These are phyloP conservation scores for Melitaea cinxia DNA, from an alignment of 1,140 invertebrate species.

Conservation along the genomic window DNA sequence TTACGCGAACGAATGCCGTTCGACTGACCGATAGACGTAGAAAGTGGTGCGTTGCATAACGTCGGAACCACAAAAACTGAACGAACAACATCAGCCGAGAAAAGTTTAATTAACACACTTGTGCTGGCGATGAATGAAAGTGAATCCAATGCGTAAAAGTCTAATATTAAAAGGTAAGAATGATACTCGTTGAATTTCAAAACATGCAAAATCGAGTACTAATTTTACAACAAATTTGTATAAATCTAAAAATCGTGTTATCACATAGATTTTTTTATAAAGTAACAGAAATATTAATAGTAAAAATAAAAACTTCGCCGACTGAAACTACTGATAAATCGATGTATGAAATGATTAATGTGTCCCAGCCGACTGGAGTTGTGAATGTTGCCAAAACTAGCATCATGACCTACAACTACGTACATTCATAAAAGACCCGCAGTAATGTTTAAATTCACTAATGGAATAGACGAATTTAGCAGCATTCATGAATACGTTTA, in stretches of 20 bases:
- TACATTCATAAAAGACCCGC: constrained; percentile 1
- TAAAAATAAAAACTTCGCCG: too few relatives aligned
- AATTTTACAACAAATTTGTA: too few relatives aligned
- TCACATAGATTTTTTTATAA: too few relatives aligned
- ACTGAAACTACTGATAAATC: neutral
- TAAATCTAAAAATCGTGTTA: too few relatives aligned
- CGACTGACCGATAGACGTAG: constrained; percentile 41
- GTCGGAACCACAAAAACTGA: constrained; percentile 21
- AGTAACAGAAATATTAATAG: neutral
- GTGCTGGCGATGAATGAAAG: neutral
- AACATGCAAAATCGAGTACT: too few relatives aligned
- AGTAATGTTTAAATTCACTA: neutral
- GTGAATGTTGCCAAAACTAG: constrained; percentile 1
- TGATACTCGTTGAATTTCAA: too few relatives aligned
- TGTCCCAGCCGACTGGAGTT: neutral
- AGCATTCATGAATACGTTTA: neutral
- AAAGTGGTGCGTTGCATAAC: constrained; percentile 41
- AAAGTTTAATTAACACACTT: neutral
- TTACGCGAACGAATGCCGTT: constrained; percentile 28
- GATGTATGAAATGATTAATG: constrained; percentile 3
- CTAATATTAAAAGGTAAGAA: too few relatives aligned
- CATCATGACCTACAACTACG: constrained; percentile 5
- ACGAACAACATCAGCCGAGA: neutral
- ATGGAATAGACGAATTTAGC: neutral
- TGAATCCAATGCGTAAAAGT: neutral